Evolutionary conservation across 2,113 vertebrate species (phyloP).

Genomic region (Epinephelus lanceolatus): DNA sequence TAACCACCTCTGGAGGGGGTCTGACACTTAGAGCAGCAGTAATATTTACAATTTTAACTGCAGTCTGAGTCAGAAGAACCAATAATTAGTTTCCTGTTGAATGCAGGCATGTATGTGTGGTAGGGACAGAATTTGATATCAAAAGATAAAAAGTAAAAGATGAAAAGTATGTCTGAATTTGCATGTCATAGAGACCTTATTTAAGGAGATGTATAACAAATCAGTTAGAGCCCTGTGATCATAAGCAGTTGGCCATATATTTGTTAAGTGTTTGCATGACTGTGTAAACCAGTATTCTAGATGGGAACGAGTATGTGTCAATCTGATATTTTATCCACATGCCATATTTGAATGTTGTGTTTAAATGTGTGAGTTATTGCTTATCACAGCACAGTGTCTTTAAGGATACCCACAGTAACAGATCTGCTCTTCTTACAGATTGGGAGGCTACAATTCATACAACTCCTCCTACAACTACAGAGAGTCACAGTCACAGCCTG

Average conservation of each 20-base stretch:
- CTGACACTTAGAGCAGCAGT: background rate
- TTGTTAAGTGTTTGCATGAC: background rate
- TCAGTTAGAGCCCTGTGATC: background rate
- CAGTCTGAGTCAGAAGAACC: background rate
- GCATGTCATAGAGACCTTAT: background rate
- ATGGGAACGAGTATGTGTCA: background rate
- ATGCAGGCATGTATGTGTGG: background rate
- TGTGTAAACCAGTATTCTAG: background rate
- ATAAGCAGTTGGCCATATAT: background rate
- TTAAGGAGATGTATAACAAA: background rate
- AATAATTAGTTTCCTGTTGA: too few species aligned
- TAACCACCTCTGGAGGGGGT: background rate
- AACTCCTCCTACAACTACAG: conserved; percentile 92
- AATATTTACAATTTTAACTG: background rate
- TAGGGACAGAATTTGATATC: background rate
- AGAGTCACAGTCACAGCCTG: conserved; percentile 91
- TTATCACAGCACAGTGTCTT: background rate
- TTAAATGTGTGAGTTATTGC: background rate
- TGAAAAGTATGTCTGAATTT: background rate
- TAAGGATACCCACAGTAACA: conserved; percentile 18
- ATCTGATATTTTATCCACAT: background rate
- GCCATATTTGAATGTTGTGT: background rate
- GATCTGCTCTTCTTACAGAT: conserved; percentile 69
- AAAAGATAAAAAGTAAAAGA: background rate
- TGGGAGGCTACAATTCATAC: conserved; percentile 91